Percentiles rank a stretch among this genome's conserved stretches.
Evolutionary conservation across 64 coral and sea anemone species (phyloP).

Genomic region (Exaiptasia diaphana): DNA sequence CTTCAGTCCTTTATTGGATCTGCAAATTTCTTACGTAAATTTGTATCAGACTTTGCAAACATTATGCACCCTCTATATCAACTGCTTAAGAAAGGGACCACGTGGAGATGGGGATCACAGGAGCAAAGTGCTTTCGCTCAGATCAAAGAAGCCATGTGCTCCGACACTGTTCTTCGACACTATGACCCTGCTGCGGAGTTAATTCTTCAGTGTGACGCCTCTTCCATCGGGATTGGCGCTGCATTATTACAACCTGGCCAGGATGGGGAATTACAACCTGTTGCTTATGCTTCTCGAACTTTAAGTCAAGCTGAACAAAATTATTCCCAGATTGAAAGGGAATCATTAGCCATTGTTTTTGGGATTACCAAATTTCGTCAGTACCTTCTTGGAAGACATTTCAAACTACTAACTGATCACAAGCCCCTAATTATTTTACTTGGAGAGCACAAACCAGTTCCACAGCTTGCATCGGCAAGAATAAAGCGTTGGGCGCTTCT

Average conservation of each 20-base stretch:
- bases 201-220: conserved; percentile 53
- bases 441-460: conserved; percentile 32
- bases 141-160: conserved; percentile 24
- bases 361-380: conserved; percentile 22
- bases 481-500: conserved; percentile 51
- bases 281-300: conserved; percentile 36
- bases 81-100: conserved; percentile 33
- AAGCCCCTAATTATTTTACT: conserved; percentile 19
- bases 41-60: conserved; percentile 49
- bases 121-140: conserved; percentile 25
- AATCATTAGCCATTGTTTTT: conserved; percentile 46
- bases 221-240: conserved; percentile 12
- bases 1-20: conserved; percentile 1
- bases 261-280: conserved; percentile 8
- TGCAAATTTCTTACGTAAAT: conserved; percentile 42
- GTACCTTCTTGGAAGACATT: conserved; percentile 30
- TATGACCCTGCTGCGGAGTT: conserved; percentile 28
- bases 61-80: conserved; percentile 11
- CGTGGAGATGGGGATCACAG: conserved; percentile 35
- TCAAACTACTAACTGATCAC: conserved; percentile 29
- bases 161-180: conserved; percentile 13
- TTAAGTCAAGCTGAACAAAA: conserved; percentile 40
- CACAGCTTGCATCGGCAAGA: conserved; percentile 33
- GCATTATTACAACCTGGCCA: conserved; percentile 6
- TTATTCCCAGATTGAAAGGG: conserved; percentile 38